Percentiles rank a stretch among this genome's conserved stretches.
Evolutionary conservation across 1,140 invertebrate species (phyloP).

Genomic region (Plutomurus gul): DNA sequence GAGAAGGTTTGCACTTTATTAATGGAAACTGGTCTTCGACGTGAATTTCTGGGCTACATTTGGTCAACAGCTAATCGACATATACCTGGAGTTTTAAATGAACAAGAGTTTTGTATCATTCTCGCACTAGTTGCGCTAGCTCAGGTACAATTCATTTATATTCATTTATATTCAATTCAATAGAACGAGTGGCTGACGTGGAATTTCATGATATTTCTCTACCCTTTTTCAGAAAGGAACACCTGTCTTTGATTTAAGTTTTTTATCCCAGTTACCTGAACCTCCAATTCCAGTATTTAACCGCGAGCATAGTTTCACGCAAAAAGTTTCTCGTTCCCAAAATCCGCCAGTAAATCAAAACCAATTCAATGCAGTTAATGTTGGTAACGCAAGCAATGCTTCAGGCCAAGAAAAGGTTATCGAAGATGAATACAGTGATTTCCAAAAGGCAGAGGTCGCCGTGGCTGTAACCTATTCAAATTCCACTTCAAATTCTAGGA

Average conservation of each 20-base stretch:
- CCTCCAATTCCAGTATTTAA: conserved; percentile 64
- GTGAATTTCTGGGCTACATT: conserved; percentile 66
- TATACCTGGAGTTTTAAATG: conserved; percentile 65
- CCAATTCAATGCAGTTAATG: not conserved
- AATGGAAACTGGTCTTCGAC: conserved; percentile 65
- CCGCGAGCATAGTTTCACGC: conserved; percentile 39
- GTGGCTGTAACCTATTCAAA: not conserved
- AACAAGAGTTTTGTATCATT: conserved; percentile 66
- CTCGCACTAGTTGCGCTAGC: conserved; percentile 67
- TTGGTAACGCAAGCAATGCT: not conserved
- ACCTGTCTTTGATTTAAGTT: conserved; percentile 61
- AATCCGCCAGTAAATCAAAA: not conserved
- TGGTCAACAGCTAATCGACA: conserved; percentile 68
- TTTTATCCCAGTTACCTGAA: conserved; percentile 61
- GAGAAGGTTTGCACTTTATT: conserved; percentile 66
- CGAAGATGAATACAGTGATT: conserved; percentile 66
- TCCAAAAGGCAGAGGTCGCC: conserved; percentile 56
- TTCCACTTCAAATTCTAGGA: not conserved
- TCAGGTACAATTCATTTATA: conserved; percentile 59
- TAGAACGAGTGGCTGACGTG: not conserved
- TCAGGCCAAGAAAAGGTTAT: conserved; percentile 33
- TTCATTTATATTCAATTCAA: not conserved
- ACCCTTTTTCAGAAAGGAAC: conserved; percentile 60
- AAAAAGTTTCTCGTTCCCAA: not conserved
- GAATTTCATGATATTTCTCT: conserved; percentile 35